A percentile compares a stretch with the other conserved stretches of the same genome.
phyloP scores from a whole-genome alignment of 1,140 invertebrate genomes.

The Druon quercuslanigerum region DNA sequence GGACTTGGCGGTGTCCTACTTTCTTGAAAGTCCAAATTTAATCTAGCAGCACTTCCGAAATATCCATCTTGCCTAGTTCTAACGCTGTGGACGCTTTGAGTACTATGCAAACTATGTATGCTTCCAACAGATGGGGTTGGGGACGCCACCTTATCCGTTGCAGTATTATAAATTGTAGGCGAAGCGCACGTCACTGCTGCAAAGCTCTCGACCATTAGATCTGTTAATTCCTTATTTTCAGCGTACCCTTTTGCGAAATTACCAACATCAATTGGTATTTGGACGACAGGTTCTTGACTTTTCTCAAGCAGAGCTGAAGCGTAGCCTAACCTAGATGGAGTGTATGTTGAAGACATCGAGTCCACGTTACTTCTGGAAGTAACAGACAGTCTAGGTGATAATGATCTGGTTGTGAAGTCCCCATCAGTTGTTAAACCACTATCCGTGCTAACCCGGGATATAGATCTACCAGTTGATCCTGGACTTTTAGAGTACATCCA shows the following conservation, averaged over 20 bases:
- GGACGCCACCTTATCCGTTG: slow-evolving; percentile 77
- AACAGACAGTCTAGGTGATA: slow-evolving; percentile 71
- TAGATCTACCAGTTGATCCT: slow-evolving; percentile 69
- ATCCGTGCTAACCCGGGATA: slow-evolving; percentile 72
- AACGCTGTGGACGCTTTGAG: slow-evolving; percentile 73
- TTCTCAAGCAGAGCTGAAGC: slow-evolving; percentile 66
- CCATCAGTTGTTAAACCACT: slow-evolving; percentile 72
- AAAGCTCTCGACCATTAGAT: slow-evolving; percentile 74
- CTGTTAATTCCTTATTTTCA: slow-evolving; percentile 73
- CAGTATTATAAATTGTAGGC: slow-evolving; percentile 73
- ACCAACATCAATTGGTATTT: slow-evolving; percentile 71
- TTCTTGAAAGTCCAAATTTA: slow-evolving; percentile 76
- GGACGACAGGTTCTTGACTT: slow-evolving; percentile 67
- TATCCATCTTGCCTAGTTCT: slow-evolving; percentile 82
- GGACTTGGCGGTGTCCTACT: slow-evolving; percentile 74
- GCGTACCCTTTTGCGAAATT: slow-evolving; percentile 73
- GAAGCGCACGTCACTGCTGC: slow-evolving; percentile 73
- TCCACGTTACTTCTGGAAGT: slow-evolving; percentile 70
- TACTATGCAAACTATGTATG: slow-evolving; percentile 67
- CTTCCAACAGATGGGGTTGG: slow-evolving; percentile 79
- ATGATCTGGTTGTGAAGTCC: slow-evolving; percentile 71
- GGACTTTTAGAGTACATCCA: slow-evolving; percentile 83
- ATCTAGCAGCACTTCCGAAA: slow-evolving; percentile 71
- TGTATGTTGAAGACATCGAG: slow-evolving; percentile 67
- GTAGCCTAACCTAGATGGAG: slow-evolving; percentile 64